Evolutionary conservation across 2,113 vertebrate species (phyloP).

Genomic region (Leptobrachium leishanense): DNA sequence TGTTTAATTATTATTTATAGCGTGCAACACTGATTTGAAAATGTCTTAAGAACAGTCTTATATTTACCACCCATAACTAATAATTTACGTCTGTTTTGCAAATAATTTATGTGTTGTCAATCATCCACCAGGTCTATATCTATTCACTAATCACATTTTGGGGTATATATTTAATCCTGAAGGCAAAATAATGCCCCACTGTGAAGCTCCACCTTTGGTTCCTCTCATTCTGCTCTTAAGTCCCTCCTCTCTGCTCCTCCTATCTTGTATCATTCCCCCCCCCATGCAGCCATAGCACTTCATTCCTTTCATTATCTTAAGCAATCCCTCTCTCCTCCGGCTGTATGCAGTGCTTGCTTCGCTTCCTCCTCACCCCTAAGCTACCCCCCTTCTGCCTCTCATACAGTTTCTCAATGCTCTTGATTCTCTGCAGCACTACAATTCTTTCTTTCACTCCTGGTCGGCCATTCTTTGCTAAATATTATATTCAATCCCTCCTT

Average conservation of each 20-base stretch:
- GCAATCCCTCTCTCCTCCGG: conserved; percentile 15
- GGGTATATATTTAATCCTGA: neutral
- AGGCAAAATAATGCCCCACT: neutral
- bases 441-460: conserved; percentile 18
- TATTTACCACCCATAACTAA: too few species aligned
- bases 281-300: conserved; percentile 23
- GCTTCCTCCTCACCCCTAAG: conserved; percentile 5
- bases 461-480: conserved; percentile 1
- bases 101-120: too few species aligned
- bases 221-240: neutral
- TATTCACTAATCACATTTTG: neutral
- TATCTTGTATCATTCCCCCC: conserved; percentile 10
- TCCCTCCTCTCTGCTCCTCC: conserved; percentile 32
- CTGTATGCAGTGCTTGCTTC: conserved; percentile 28
- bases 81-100: too few species aligned
- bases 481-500: neutral
- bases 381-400: neutral
- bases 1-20: too few species aligned
- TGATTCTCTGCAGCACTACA: neutral
- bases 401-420: neutral
- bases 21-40: too few species aligned
- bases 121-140: too few species aligned
- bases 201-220: neutral
- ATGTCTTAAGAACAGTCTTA: too few species aligned
- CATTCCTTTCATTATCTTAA: neutral